Conservation (phyloP, 2,888 invertebrate species). For the Belgica antarctica region DNA sequence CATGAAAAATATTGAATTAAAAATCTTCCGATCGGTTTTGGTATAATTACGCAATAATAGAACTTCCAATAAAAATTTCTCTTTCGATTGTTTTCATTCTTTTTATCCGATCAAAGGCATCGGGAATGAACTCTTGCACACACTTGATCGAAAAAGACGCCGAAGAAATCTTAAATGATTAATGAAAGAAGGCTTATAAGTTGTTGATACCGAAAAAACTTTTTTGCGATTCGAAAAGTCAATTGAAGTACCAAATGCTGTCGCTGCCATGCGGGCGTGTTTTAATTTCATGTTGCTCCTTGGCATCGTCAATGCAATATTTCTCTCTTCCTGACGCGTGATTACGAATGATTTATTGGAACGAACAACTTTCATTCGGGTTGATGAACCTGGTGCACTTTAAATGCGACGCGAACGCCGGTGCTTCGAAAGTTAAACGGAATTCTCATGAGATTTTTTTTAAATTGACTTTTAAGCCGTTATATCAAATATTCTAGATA, state of each 20-base stretch:
- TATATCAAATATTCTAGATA: no score
- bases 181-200: not conserved
- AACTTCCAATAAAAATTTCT: conserved; percentile 21
- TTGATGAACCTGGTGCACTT: not conserved
- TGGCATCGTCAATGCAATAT: conserved; percentile 9
- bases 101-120: not conserved
- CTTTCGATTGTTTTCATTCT: not conserved
- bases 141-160: no score
- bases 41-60: conserved; percentile 1
- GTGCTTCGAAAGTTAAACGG: no score
- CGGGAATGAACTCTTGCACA: no score
- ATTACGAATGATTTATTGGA: conserved; percentile 38
- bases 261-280: not conserved
- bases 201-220: not conserved
- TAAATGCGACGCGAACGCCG: no score
- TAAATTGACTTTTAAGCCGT: no score
- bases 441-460: not conserved
- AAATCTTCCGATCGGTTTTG: no score
- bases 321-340: conserved; percentile 20
- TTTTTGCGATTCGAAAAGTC: not conserved
- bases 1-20: no score
- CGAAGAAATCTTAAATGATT: not conserved
- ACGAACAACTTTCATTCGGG: conserved; percentile 30
- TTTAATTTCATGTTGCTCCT: not conserved
- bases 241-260: not conserved